phyloP scores from a whole-genome alignment of 2,888 invertebrate genomes.

The Ceraclea dissimilis region DNA sequence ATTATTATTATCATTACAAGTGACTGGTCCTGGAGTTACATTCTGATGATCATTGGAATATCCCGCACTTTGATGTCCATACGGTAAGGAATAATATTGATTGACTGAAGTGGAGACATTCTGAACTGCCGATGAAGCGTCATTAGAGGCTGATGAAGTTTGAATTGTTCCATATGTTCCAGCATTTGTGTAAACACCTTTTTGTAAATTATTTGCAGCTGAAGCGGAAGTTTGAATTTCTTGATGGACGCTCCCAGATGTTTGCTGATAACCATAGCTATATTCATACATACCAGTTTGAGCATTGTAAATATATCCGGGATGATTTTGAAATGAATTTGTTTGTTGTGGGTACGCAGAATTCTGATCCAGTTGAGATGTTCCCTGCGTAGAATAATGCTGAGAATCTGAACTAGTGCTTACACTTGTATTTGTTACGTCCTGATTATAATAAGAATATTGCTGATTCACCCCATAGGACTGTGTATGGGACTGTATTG shows the following conservation, averaged over 20 bases:
- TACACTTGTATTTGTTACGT: background rate
- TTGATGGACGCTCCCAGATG: conserved; percentile 26
- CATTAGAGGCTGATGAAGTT: conserved; percentile 38
- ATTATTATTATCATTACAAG: background rate
- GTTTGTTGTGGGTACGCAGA: conserved; percentile 19
- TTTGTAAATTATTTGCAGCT: conserved; percentile 31
- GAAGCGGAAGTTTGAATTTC: conserved; percentile 30
- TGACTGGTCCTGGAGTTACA: background rate
- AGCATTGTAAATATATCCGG: conserved; percentile 53
- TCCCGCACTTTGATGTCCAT: conserved; percentile 41
- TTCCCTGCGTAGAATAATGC: conserved; percentile 4
- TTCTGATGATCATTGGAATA: conserved; percentile 2
- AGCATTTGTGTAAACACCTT: conserved; percentile 42
- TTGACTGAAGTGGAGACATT: background rate
- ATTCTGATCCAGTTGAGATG: background rate
- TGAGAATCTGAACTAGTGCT: conserved; percentile 4
- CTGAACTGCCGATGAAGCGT: conserved; percentile 25
- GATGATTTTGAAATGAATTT: conserved; percentile 43
- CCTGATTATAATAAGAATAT: background rate
- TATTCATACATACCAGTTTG: conserved; percentile 53
- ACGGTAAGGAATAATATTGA: conserved; percentile 42
- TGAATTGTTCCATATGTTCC: conserved; percentile 42
- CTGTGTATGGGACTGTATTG: conserved; percentile 4
- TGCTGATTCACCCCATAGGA: background rate
- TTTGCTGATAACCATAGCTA: conserved; percentile 53